These are phyloP conservation scores for Telmatochromis bifrenatus DNA, from an alignment of 2,113 vertebrate species.

Conservation along the genomic window DNA sequence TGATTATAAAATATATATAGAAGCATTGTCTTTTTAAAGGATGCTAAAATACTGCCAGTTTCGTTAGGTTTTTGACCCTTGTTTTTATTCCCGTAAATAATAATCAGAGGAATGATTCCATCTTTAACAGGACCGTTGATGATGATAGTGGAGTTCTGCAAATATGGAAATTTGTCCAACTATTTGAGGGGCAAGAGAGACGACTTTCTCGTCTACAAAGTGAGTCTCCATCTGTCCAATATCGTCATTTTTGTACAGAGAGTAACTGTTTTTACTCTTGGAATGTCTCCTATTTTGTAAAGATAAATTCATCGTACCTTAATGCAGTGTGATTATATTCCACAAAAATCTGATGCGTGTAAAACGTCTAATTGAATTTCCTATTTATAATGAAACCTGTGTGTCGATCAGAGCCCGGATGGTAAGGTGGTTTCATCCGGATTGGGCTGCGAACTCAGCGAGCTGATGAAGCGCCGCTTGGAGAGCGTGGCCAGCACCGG, in stretches of 20 bases:
- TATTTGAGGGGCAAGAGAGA: slow-evolving; percentile 84
- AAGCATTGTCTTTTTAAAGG: background rate
- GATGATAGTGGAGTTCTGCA: slow-evolving; percentile 95
- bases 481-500: slow-evolving; percentile 92
- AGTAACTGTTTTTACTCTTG: background rate
- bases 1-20: background rate
- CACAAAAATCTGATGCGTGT: background rate
- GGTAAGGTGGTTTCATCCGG: slow-evolving; percentile 74
- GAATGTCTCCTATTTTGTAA: background rate
- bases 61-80: background rate
- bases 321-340: background rate
- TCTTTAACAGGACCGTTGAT: slow-evolving; percentile 80
- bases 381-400: background rate
- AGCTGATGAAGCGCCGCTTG: slow-evolving; percentile 85
- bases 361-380: background rate
- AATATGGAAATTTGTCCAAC: slow-evolving; percentile 90
- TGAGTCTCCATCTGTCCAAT: slow-evolving; percentile 31
- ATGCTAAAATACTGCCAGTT: background rate
- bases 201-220: slow-evolving; percentile 89
- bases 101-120: background rate
- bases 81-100: background rate
- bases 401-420: slow-evolving; percentile 71
- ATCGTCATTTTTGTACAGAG: background rate
- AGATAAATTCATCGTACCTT: background rate
- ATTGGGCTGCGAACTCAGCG: slow-evolving; percentile 79